phyloP scores from a whole-genome alignment of 2,888 invertebrate species.

The Punctoribates punctum region DNA sequence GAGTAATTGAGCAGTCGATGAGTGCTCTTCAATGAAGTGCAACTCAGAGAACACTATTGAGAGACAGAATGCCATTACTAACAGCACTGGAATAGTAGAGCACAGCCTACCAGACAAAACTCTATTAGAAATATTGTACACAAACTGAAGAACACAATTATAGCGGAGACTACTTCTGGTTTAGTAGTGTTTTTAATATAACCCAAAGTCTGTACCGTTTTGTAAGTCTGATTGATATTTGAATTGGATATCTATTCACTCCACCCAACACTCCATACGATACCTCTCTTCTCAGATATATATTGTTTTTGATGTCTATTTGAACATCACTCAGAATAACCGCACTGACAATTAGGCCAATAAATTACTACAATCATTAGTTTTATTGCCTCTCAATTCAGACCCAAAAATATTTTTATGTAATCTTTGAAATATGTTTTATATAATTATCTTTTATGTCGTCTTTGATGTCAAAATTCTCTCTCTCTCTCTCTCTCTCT shows the following conservation, averaged over 20 bases:
- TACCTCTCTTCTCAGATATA: neutral
- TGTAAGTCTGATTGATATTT: conserved; percentile 11
- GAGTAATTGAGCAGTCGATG: conserved; percentile 32
- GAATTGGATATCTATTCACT: neutral
- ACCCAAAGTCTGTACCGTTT: neutral
- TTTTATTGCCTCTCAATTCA: neutral
- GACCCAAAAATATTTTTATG: no score
- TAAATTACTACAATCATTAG: neutral
- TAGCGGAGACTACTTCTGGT: neutral
- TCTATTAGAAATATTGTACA: neutral
- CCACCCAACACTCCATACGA: conserved; percentile 12
- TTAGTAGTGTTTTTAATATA: conserved; percentile 19
- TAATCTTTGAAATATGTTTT: no score
- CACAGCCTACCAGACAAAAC: neutral
- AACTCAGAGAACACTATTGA: conserved; percentile 18
- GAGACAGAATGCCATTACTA: neutral
- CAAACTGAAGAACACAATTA: neutral
- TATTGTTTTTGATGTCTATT: neutral
- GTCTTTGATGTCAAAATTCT: no score
- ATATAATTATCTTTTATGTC: no score
- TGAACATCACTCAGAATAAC: conserved; percentile 15
- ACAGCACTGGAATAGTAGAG: neutral
- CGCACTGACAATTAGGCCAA: conserved; percentile 10
- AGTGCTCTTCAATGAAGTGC: conserved; percentile 37
- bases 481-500: no score